Conservation (phyloP, 2,113 vertebrate genomes). For the Trematocara stigmaticum region DNA sequence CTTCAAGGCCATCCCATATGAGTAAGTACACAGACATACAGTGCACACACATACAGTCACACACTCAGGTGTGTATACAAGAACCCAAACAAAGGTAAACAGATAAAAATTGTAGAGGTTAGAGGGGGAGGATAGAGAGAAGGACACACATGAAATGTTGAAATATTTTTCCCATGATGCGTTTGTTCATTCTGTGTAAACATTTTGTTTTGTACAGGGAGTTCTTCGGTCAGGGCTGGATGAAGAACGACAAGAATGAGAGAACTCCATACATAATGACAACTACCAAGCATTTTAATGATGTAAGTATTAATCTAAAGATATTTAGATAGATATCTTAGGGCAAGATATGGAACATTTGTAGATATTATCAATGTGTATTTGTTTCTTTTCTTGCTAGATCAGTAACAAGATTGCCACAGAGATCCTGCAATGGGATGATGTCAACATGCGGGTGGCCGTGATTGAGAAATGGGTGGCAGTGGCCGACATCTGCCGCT, state of each 20-base stretch:
- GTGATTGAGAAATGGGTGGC: conserved; percentile 98
- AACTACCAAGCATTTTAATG: conserved; percentile 96
- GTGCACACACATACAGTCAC: conserved; percentile 36
- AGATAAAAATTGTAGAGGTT: not conserved
- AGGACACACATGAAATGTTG: not conserved
- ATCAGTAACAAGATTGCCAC: conserved; percentile 94
- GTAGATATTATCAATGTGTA: not conserved
- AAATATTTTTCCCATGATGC: not conserved
- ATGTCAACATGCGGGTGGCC: conserved; percentile 77
- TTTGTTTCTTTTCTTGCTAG: conserved; percentile 45
- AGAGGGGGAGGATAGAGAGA: not conserved
- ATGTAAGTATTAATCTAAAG: conserved; percentile 73
- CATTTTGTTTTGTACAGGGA: conserved; percentile 73
- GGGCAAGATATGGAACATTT: not conserved
- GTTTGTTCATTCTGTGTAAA: not conserved
- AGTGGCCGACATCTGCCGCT: conserved; percentile 94
- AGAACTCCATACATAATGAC: conserved; percentile 95
- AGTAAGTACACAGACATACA: conserved; percentile 75
- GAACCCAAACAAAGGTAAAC: not conserved
- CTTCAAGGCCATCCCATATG: conserved; percentile 94
- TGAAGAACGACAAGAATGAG: conserved; percentile 95
- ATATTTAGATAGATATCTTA: not conserved
- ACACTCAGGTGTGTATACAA: not conserved
- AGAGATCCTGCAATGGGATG: conserved; percentile 88
- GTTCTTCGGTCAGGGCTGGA: conserved; percentile 98